Evolutionary conservation across 2,797 vertebrate species (phyloP).

Genomic region (Dermochelys coriacea): DNA sequence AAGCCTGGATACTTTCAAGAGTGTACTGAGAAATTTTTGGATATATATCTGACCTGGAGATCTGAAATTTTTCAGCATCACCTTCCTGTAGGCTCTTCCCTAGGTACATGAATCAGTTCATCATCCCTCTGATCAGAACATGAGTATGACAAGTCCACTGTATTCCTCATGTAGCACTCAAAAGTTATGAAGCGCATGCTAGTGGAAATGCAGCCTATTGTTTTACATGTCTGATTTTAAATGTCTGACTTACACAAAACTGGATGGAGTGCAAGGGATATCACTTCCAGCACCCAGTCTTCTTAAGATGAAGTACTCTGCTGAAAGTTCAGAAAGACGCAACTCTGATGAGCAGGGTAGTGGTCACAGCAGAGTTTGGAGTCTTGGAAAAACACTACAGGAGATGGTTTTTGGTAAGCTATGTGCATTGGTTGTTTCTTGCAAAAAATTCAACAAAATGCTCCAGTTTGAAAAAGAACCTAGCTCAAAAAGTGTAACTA

Average conservation of each 20-base stretch:
- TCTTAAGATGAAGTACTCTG: background rate
- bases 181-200: background rate
- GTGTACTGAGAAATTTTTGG: background rate
- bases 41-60: background rate
- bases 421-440: background rate
- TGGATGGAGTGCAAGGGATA: background rate
- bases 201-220: background rate
- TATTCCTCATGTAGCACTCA: background rate
- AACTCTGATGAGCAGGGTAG: background rate
- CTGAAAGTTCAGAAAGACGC: background rate
- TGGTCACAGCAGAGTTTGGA: accelerated
- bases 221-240: background rate
- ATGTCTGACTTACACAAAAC: background rate
- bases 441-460: background rate
- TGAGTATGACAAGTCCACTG: background rate
- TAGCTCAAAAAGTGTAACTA: background rate
- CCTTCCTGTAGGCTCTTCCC: background rate
- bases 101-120: background rate
- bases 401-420: background rate
- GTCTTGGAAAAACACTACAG: background rate
- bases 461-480: background rate
- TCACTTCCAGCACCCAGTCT: background rate
- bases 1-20: background rate
- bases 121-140: background rate
- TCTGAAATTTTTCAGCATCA: background rate